A percentile compares a stretch with the other conserved stretches of the same genome.
These are phyloP conservation scores for Podarcis cretensis DNA, from an alignment of 2,113 vertebrate genomes.

Conservation along the genomic window DNA sequence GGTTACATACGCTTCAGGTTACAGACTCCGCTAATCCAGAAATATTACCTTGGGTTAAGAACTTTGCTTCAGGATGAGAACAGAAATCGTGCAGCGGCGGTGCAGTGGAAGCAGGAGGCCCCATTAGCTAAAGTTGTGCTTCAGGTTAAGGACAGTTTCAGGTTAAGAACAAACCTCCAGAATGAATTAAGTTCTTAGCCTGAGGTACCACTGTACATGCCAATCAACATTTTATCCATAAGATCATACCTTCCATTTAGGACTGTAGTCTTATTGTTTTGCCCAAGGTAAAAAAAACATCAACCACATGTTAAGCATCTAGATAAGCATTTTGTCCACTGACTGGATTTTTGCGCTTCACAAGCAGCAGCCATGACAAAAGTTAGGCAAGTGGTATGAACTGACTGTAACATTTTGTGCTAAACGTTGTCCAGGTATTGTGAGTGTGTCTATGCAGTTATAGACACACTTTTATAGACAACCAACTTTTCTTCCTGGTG, in stretches of 20 bases:
- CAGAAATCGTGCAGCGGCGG: no score
- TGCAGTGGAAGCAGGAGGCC: no score
- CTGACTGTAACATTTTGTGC: background rate
- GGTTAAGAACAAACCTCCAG: no score
- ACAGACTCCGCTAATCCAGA: no score
- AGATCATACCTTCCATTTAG: background rate
- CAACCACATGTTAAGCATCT: background rate
- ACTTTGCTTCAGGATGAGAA: no score
- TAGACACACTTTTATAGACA: background rate
- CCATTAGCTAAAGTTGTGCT: no score
- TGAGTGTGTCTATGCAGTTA: background rate
- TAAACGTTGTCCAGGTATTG: background rate
- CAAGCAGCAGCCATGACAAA: background rate
- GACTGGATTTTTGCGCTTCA: background rate
- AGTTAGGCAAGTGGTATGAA: background rate
- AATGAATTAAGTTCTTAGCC: no score
- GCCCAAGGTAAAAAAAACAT: background rate
- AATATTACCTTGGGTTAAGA: no score
- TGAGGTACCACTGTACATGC: background rate
- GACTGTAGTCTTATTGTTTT: background rate
- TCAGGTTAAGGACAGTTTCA: no score
- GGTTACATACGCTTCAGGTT: no score
- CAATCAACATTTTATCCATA: background rate
- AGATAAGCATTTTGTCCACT: background rate
- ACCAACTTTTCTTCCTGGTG: no score